A percentile compares a stretch with the other conserved stretches of the same genome.
These are phyloP conservation scores for Parasteatoda lunata DNA, from an alignment of 2,888 invertebrate genomes.

Conservation along the genomic window DNA sequence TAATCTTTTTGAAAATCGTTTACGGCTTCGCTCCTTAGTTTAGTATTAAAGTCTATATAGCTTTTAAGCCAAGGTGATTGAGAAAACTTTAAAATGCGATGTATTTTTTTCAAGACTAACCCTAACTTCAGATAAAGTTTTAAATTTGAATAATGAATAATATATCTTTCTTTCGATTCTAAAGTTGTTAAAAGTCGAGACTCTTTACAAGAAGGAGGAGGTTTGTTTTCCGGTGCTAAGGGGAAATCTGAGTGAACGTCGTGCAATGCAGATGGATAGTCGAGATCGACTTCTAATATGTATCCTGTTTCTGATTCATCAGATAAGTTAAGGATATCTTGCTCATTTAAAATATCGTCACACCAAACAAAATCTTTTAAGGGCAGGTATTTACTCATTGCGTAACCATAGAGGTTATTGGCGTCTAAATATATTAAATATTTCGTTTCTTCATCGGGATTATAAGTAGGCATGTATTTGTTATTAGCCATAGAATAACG, in stretches of 20 bases:
- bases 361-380: neutral
- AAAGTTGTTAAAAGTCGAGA: constrained; percentile 13
- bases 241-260: constrained; percentile 69
- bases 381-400: neutral
- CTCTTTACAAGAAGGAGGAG: neutral
- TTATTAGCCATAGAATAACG: constrained; percentile 53
- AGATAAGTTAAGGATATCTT: neutral
- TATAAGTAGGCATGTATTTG: constrained; percentile 17
- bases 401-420: constrained; percentile 67
- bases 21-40: neutral
- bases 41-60: neutral
- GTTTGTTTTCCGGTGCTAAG: constrained; percentile 55
- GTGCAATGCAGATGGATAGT: constrained; percentile 69
- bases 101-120: neutral
- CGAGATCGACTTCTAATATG: constrained; percentile 70
- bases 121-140: constrained; percentile 42
- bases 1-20: neutral
- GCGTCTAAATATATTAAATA: constrained; percentile 72
- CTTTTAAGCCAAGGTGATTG: neutral
- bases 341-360: neutral
- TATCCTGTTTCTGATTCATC: constrained; percentile 39
- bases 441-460: neutral
- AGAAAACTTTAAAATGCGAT: neutral
- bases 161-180: constrained; percentile 70
- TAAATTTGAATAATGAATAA: constrained; percentile 73